These are phyloP conservation scores for Halichoerus grypus DNA, from an alignment of 2,113 vertebrate species.

Conservation along the genomic window DNA sequence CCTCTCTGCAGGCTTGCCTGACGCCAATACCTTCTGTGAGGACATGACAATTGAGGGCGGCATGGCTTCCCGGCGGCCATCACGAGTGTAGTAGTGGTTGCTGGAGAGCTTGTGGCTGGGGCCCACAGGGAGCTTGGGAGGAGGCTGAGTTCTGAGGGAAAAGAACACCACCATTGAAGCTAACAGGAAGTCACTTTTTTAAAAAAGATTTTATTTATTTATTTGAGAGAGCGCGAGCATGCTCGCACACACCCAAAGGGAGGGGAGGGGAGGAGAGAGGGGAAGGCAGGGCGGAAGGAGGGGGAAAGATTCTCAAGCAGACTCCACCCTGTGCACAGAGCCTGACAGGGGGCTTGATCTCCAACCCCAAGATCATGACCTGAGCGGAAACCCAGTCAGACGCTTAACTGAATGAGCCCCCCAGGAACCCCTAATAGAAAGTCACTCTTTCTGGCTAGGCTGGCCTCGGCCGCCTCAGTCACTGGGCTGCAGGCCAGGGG, in stretches of 20 bases:
- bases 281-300: no score
- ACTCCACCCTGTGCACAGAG: neutral
- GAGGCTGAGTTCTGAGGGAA: slow-evolving; percentile 90
- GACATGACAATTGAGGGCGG: slow-evolving; percentile 91
- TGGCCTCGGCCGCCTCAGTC: neutral
- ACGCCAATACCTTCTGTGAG: slow-evolving; percentile 89
- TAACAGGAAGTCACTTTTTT: neutral
- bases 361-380: neutral
- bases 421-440: neutral
- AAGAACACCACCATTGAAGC: neutral
- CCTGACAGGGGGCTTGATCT: neutral
- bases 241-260: neutral
- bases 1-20: slow-evolving; percentile 87
- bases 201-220: neutral
- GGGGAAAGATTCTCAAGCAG: neutral
- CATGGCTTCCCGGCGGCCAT: slow-evolving; percentile 93
- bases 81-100: slow-evolving; percentile 94
- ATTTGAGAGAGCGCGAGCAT: neutral
- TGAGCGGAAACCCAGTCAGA: neutral
- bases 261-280: no score
- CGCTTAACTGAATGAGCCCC: neutral
- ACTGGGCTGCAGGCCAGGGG: no score
- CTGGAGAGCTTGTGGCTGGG: slow-evolving; percentile 93
- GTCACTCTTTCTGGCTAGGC: accelerated
- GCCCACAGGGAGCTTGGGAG: slow-evolving; percentile 93